Conservation (phyloP, 1,140 invertebrate genomes). For the Ganaspis sp. region DNA sequence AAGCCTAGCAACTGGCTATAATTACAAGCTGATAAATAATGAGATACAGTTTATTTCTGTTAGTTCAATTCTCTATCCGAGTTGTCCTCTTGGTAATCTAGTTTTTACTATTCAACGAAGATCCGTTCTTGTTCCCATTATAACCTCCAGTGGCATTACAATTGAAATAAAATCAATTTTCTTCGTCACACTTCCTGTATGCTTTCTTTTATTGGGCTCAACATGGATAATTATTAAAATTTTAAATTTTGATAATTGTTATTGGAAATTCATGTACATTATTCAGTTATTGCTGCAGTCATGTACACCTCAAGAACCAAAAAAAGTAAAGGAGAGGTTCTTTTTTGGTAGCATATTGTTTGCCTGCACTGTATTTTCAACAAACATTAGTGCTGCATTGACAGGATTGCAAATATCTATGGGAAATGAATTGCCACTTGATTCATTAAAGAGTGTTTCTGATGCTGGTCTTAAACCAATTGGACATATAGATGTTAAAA, state of each 20-base stretch:
- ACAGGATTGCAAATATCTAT: background rate
- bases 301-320: background rate
- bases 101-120: background rate
- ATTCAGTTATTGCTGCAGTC: background rate
- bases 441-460: background rate
- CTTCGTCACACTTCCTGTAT: too few relatives aligned
- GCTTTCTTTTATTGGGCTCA: too few relatives aligned
- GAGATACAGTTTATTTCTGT: background rate
- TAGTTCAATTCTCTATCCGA: background rate
- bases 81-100: background rate
- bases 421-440: background rate
- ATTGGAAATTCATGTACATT: background rate
- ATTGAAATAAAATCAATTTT: too few relatives aligned
- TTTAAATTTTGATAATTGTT: background rate
- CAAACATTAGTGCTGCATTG: background rate
- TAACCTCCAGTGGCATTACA: background rate
- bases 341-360: background rate
- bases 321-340: background rate
- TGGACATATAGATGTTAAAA: too few relatives aligned
- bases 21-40: background rate
- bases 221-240: slow-evolving; percentile 11
- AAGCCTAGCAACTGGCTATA: background rate
- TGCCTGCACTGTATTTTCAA: background rate
- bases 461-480: background rate
- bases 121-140: background rate